Conservation (phyloP, 1,140 invertebrate genomes). For the Caenorhabditis briggsae region DNA sequence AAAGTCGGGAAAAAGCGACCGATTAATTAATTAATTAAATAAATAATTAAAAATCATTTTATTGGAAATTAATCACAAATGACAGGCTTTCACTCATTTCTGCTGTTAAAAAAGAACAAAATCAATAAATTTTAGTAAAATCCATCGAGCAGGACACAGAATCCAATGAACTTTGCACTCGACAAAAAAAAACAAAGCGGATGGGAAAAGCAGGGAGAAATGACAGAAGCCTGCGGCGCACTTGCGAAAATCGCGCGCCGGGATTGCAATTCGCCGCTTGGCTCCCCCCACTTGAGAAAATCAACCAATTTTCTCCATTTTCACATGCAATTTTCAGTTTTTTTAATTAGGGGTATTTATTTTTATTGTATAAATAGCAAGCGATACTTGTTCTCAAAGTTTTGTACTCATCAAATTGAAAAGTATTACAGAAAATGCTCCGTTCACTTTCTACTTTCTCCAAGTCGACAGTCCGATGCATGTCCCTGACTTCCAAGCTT, state of each 20-base stretch:
- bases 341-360: not conserved
- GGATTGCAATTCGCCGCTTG: not conserved
- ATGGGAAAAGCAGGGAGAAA: not conserved
- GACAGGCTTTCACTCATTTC: too few relatives aligned
- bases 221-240: not conserved
- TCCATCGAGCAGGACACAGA: not conserved
- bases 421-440: conserved; percentile 40
- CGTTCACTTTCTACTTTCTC: conserved; percentile 33
- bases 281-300: not conserved
- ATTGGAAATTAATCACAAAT: too few relatives aligned
- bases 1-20: too few relatives aligned
- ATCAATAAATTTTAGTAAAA: not conserved
- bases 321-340: not conserved
- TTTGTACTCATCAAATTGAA: not conserved
- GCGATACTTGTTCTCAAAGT: not conserved
- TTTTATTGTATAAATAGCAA: not conserved
- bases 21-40: too few relatives aligned
- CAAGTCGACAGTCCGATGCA: conserved; percentile 21
- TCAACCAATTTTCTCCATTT: not conserved
- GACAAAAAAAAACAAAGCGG: not conserved
- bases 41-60: too few relatives aligned
- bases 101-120: too few relatives aligned
- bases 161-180: not conserved
- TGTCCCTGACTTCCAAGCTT: not conserved
- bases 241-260: not conserved